Evolutionary conservation across 2,888 invertebrate genomes (phyloP).

Genomic region (Acrobasis consociella): DNA sequence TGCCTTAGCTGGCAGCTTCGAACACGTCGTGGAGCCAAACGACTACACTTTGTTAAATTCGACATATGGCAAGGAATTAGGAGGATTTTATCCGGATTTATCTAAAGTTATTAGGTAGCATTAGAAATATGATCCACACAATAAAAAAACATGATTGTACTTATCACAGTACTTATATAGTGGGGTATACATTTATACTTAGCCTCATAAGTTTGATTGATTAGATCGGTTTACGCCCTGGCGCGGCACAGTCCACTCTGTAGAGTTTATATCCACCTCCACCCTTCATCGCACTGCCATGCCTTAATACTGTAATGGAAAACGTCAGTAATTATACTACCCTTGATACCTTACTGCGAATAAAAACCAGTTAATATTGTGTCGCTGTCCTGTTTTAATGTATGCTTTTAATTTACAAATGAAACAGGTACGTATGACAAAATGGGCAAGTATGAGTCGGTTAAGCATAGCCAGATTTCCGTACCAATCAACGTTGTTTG

Average conservation of each 20-base stretch:
- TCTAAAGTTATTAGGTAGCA: too few relatives aligned
- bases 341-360: too few relatives aligned
- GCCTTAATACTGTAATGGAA: constrained; percentile 37
- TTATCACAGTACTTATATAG: too few relatives aligned
- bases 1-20: constrained; percentile 58
- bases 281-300: constrained; percentile 31
- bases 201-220: constrained; percentile 8
- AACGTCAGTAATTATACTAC: constrained; percentile 28
- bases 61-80: constrained; percentile 42
- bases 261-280: constrained; percentile 34
- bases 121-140: too few relatives aligned
- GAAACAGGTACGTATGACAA: too few relatives aligned
- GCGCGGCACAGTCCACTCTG: constrained; percentile 34
- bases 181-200: neutral
- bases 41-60: constrained; percentile 53
- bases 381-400: too few relatives aligned
- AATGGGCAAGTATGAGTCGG: too few relatives aligned
- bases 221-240: constrained; percentile 1
- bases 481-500: too few relatives aligned
- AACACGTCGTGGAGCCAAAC: constrained; percentile 54
- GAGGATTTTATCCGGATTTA: neutral
- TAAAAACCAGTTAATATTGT: too few relatives aligned
- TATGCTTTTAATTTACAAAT: too few relatives aligned
- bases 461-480: too few relatives aligned
- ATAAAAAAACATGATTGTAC: too few relatives aligned